Conservation (phyloP, 2,797 vertebrate genomes). For the Chelmon rostratus region DNA sequence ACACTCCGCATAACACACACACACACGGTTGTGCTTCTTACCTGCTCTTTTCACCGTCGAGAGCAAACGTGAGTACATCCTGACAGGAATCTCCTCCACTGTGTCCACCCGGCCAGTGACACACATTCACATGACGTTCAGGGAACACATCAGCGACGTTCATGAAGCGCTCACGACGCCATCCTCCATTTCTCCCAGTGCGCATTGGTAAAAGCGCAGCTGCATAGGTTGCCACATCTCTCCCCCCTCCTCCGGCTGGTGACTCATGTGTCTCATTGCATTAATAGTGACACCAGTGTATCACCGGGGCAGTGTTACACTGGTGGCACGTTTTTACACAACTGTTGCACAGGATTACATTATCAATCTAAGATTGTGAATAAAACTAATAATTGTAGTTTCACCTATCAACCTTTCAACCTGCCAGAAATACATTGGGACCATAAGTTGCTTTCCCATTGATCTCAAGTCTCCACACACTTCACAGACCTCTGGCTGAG, state of each 20-base stretch:
- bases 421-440: too few species aligned
- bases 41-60: conserved; percentile 12
- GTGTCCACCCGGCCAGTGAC: neutral
- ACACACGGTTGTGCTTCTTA: neutral
- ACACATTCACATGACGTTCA: neutral
- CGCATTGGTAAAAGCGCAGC: conserved; percentile 40
- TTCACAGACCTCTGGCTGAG: neutral
- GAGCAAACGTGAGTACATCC: neutral
- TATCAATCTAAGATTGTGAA: too few species aligned
- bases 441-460: too few species aligned
- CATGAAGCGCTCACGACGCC: neutral
- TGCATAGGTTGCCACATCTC: conserved; percentile 33
- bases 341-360: too few species aligned
- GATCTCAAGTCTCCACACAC: too few species aligned
- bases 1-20: neutral
- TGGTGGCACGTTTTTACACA: too few species aligned
- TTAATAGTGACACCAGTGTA: conserved; percentile 37
- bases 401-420: too few species aligned
- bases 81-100: neutral
- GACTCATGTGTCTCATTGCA: conserved; percentile 50
- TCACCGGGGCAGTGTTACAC: neutral
- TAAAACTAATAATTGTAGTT: neutral
- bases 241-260: conserved; percentile 35
- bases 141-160: neutral
- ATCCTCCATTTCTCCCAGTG: conserved; percentile 40